A percentile compares a stretch with the other conserved stretches of the same genome.
phyloP scores from a whole-genome alignment of 2,888 invertebrate genomes.

The Tenodera sinensis region DNA sequence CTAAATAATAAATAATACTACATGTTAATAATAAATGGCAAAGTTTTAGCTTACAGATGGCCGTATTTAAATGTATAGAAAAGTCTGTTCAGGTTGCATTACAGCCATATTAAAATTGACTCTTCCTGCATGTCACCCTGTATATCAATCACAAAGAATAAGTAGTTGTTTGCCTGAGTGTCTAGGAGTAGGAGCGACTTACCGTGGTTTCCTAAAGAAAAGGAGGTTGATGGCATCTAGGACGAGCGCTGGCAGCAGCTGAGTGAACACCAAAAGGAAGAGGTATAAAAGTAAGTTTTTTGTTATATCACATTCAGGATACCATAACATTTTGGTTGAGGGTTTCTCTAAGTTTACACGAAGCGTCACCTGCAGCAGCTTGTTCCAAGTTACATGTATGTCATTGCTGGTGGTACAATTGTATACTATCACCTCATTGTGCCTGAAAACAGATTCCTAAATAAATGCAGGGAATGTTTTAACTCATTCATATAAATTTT shows the following conservation, averaged over 20 bases:
- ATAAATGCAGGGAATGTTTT: too few species aligned
- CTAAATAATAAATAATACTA: too few species aligned
- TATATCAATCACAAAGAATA: too few species aligned
- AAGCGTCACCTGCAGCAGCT: slow-evolving; percentile 43
- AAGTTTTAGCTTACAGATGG: too few species aligned
- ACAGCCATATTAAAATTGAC: too few species aligned
- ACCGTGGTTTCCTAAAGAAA: slow-evolving; percentile 47
- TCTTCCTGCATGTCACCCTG: too few species aligned
- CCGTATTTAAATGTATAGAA: too few species aligned
- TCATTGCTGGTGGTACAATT: slow-evolving; percentile 56
- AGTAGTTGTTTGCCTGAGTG: too few species aligned
- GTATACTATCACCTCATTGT: slow-evolving; percentile 45
- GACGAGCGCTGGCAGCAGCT: slow-evolving; percentile 54
- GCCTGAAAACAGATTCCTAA: not conserved
- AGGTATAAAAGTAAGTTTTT: slow-evolving; percentile 44
- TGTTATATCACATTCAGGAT: slow-evolving; percentile 40
- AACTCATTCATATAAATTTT: too few species aligned
- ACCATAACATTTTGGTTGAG: slow-evolving; percentile 49
- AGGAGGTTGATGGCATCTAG: slow-evolving; percentile 48
- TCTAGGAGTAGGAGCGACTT: slow-evolving; percentile 14
- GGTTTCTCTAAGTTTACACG: slow-evolving; percentile 45
- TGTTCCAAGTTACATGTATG: slow-evolving; percentile 54
- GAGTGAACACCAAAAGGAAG: slow-evolving; percentile 50
- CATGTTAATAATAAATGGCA: too few species aligned
- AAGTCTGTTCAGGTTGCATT: too few species aligned